Base-by-base conservation (phyloP, 2,797 vertebrate genomes). In the Halcyon smyrnensis region DNA sequence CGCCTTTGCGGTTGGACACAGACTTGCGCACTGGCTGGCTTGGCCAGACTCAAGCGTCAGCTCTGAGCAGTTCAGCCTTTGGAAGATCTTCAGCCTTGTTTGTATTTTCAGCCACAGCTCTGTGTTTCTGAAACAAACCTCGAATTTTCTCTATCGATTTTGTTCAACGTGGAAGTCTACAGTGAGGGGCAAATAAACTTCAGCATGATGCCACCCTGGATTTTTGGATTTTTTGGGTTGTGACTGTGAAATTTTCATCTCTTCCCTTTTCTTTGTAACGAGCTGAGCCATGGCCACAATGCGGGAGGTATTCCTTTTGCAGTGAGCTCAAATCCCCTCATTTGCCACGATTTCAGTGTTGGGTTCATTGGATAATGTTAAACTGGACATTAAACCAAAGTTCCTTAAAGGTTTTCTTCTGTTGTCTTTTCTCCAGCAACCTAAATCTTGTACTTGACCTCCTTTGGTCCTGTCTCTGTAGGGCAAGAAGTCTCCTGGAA, bases 311-410 rank as follows among this genome's bases (percentile, higher is more conserved):
- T 15, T 50, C 24, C 39, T 36, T 19, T 60, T 65, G 45, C 80
- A 74, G 1, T 4, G 64, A 85, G 59, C 46, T 50, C 67, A 32
- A 73, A 56, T 0, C 4, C 23, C 15, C 11, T 70, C 36, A 3
- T 51, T 23, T 68, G 14, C 32, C 37, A 30, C 0, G 0, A 15
- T 36, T 54, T 32, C 27, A 51, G 9, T 5, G 18, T 1, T 77
- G 68, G 34, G 10, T n/a, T 69, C 34, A 8, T 1, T 8, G 7
- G 28, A 34, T 3, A 6, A 32, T 14, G 0, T 4, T 12, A 23
- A 71, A 27, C 0, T 1, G 19, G 24, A 51, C 7, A 8, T 50
- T 74, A 9, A 60, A 41, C 62, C 14, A 65, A 45, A 21, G 12
- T 30, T 81, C 69, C 6, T 1, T 32, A 34, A 7, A 70, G 21